Conservation (phyloP, 2,888 invertebrate genomes). For the Pachliopta kotzebuea region DNA sequence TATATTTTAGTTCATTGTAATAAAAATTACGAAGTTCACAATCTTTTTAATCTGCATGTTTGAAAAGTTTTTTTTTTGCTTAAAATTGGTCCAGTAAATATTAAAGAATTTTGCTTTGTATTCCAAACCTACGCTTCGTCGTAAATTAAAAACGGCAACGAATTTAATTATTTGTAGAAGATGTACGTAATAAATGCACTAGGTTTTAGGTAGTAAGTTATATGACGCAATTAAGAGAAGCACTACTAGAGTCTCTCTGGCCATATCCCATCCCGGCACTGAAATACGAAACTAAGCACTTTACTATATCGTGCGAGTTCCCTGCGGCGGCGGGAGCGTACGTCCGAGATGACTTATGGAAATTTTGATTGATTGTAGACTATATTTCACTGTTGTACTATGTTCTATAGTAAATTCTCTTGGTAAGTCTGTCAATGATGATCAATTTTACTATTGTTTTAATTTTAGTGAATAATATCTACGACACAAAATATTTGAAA, state of each 20-base stretch:
- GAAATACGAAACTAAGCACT: slow-evolving; percentile 28
- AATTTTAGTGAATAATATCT: not conserved
- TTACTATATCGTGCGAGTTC: slow-evolving; percentile 24
- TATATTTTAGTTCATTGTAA: too few species aligned
- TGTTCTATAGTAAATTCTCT: not conserved
- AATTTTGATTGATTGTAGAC: slow-evolving; percentile 27
- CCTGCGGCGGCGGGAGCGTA: slow-evolving; percentile 21
- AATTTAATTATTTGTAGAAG: too few species aligned
- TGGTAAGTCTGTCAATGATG: not conserved
- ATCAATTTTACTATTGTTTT: not conserved
- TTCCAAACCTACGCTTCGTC: not conserved
- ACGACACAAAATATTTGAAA: not conserved
- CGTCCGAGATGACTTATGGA: slow-evolving; percentile 25
- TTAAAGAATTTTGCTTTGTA: too few species aligned
- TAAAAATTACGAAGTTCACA: too few species aligned
- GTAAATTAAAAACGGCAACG: too few species aligned
- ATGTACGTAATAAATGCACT: too few species aligned
- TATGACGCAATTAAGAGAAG: slow-evolving; percentile 23
- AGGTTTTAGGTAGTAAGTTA: slow-evolving; percentile 3
- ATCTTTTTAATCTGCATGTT: too few species aligned
- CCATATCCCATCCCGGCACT: slow-evolving; percentile 6
- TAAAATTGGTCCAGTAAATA: too few species aligned
- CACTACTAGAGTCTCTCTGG: not conserved
- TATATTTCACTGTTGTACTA: not conserved
- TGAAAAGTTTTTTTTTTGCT: too few species aligned